Percentiles rank a stretch among this genome's conserved stretches.
phyloP scores from a whole-genome alignment of 1,140 invertebrate species.

The Apis florea region DNA sequence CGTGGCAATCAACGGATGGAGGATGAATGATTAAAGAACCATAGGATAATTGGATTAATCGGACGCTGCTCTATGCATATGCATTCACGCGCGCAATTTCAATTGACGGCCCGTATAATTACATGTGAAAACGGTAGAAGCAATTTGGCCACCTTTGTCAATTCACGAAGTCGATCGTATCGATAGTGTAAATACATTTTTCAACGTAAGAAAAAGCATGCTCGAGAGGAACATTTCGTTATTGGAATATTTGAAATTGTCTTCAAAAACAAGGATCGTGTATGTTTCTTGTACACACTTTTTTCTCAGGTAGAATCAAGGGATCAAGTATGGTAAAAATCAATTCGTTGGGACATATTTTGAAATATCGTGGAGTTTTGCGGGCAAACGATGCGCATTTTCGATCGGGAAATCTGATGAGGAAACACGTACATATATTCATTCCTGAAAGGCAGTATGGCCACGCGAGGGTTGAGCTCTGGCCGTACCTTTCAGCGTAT shows the following conservation, averaged over 20 bases:
- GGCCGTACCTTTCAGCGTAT: constrained; percentile 57
- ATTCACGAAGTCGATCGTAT: background rate
- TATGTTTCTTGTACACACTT: too few species aligned
- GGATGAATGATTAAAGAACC: background rate
- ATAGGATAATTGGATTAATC: background rate
- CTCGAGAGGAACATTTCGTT: too few species aligned
- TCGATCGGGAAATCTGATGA: constrained; percentile 38
- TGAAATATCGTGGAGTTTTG: background rate
- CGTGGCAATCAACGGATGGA: background rate
- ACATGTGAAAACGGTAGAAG: too few species aligned
- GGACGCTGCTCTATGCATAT: background rate
- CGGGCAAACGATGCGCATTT: constrained; percentile 11
- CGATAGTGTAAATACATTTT: background rate
- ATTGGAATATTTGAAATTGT: too few species aligned
- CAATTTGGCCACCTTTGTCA: background rate
- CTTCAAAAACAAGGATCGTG: too few species aligned
- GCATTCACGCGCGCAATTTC: background rate
- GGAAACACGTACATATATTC: constrained; percentile 42
- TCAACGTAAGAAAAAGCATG: too few species aligned
- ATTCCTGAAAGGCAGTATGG: constrained; percentile 15
- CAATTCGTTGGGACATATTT: background rate
- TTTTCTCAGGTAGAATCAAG: background rate
- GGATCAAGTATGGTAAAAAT: background rate
- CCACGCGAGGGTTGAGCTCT: constrained; percentile 25
- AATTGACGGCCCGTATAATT: background rate